Base-by-base conservation (phyloP, 2,888 invertebrate genomes). In the Eremobia ochroleuca region DNA sequence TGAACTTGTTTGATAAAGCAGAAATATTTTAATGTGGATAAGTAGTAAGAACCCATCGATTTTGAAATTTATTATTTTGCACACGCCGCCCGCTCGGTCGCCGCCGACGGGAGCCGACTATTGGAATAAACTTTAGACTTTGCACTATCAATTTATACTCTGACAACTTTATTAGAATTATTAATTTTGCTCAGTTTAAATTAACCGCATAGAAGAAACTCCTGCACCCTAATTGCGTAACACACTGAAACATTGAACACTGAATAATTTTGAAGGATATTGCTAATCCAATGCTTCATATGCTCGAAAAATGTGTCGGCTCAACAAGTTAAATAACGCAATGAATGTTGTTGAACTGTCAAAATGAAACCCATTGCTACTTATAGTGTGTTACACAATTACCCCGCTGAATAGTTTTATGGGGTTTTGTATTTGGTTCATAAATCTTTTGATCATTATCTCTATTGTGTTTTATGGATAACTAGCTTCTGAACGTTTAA, bases 61-160 rank as follows among this genome's bases (percentile, higher is more conserved):
- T 28, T 49, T 34, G 31, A 67, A 49, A 49, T 67, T 73, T 79
- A 84, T 84, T 76, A 76, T 85, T 85, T 76, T 25, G 21, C 66
- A 34, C 65, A 49, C n/a, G 21, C 28, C 37, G 15, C 46, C 28
- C 28, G 28, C 58, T 25, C 43, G 34, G 58, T 25, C 34, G 59
- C 34, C 34, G 37, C 8, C 64, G 58, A 28, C 13, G 59, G 40
- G 64, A n/a, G 59, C n/a, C 43, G 6, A 81, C 67, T 73, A 72
- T 82, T 73, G 65, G 62, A 76, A 82, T 83, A 86, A 79, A 86
- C 76, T 85, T 82, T 79, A 79, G 37, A 62, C 78, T 72, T 72
- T 74, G 61, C 74, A 82, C 84, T 83, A 83, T 80, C 68, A 77
- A 85, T 85, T 86, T 79, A 86, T 66, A 73, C 40, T 43, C 58